Conservation (phyloP, 2,888 invertebrate genomes). For the Odontocolon sp. region DNA sequence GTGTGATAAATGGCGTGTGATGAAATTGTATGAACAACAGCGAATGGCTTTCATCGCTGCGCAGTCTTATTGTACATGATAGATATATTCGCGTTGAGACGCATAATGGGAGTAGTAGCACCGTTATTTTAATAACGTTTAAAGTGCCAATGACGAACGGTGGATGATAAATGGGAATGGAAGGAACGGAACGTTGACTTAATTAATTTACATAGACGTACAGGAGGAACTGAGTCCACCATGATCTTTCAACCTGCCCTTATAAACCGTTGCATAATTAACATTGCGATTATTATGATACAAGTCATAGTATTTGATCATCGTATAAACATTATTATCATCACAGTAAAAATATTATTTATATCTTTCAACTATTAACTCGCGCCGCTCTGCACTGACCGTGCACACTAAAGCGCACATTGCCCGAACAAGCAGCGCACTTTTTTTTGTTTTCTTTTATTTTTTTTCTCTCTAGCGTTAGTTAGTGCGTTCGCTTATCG, state of each 20-base stretch:
- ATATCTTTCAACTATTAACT: conserved; percentile 68
- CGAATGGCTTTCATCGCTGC: conserved; percentile 68
- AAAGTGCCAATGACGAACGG: conserved; percentile 55
- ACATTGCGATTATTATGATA: conserved; percentile 75
- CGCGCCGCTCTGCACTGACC: conserved; percentile 65
- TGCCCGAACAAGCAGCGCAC: conserved; percentile 61
- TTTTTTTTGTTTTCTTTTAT: conserved; percentile 46
- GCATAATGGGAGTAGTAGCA: conserved; percentile 53
- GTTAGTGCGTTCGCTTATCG: conserved; percentile 51
- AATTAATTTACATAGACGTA: conserved; percentile 57
- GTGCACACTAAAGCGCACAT: conserved; percentile 45
- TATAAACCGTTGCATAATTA: conserved; percentile 74
- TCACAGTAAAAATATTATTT: conserved; percentile 78
- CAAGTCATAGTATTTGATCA: conserved; percentile 76
- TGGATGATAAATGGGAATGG: conserved; percentile 56
- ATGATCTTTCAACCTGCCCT: conserved; percentile 59
- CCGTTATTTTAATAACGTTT: conserved; percentile 57
- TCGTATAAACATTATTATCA: conserved; percentile 81
- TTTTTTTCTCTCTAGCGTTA: conserved; percentile 51
- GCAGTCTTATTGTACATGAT: conserved; percentile 78
- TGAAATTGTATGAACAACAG: conserved; percentile 67
- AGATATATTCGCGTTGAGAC: conserved; percentile 9
- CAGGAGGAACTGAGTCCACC: conserved; percentile 57
- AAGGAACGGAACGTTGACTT: conserved; percentile 62
- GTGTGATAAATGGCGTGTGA: conserved; percentile 60